These are phyloP conservation scores for Cyclophora punctaria DNA, from an alignment of 2,888 invertebrate species.

Conservation along the genomic window DNA sequence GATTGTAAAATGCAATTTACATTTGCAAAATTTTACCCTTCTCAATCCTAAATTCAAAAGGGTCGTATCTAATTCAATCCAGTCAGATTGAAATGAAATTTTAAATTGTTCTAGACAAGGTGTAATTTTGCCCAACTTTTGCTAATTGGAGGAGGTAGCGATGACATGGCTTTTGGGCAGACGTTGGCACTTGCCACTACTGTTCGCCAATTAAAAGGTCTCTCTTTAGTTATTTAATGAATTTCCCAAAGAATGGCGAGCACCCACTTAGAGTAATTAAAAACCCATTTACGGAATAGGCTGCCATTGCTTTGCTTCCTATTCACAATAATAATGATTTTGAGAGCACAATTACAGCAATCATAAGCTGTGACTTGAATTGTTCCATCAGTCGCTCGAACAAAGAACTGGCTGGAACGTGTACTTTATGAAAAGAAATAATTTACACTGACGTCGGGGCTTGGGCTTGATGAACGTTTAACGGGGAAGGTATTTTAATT, in stretches of 20 bases:
- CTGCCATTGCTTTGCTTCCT: slow-evolving; percentile 17
- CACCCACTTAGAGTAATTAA: slow-evolving; percentile 43
- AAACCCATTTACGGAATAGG: slow-evolving; percentile 41
- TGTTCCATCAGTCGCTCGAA: neutral
- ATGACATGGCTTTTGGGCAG: slow-evolving; percentile 38
- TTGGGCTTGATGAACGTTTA: no score
- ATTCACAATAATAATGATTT: slow-evolving; percentile 21
- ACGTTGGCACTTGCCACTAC: slow-evolving; percentile 30
- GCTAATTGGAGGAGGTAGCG: slow-evolving; percentile 37
- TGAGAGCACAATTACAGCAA: slow-evolving; percentile 20
- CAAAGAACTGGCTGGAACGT: neutral
- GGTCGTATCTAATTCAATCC: slow-evolving; percentile 18
- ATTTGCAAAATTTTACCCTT: slow-evolving; percentile 32
- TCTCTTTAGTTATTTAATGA: slow-evolving; percentile 36
- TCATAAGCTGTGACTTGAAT: slow-evolving; percentile 15
- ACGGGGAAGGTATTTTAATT: no score
- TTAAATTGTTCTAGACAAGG: slow-evolving; percentile 32
- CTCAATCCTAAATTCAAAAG: slow-evolving; percentile 19
- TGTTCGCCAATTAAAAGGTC: slow-evolving; percentile 42
- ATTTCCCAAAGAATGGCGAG: slow-evolving; percentile 38
- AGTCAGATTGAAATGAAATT: slow-evolving; percentile 33
- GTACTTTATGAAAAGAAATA: no score
- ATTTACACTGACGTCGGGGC: no score
- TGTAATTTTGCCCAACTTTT: slow-evolving; percentile 37
- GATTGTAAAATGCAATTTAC: slow-evolving; percentile 31